Evolutionary conservation across 2,797 vertebrate genomes (phyloP), one percentile per base, ranked within the genome.

Genomic region (Sebastes flavidus): DNA sequence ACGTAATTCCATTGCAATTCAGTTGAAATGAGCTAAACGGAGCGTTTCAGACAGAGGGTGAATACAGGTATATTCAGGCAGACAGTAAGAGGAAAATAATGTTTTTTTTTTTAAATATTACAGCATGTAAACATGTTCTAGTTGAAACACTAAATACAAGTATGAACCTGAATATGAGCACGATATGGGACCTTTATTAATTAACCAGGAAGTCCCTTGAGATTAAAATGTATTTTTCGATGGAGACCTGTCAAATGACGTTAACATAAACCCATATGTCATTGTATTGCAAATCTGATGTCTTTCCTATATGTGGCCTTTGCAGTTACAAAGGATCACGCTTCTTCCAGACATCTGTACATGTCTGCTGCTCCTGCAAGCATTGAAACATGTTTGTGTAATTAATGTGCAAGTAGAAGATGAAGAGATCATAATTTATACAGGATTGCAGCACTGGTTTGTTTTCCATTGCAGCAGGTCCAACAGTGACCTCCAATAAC

Each of bases 401-500:
- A 62, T 6, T 14, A 8, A 58, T 58, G 2, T 7, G 2, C 34
- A 55, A 27, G 9, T 5, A 24, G 25, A 46, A 32, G 16, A 13
- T 27, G 5, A 34, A 7, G 3, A 27, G 29, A 20, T 65, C 2
- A 49, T 4, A 20, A n/a, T 0, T 22, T 20, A 36, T 36, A 8
- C n/a, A 55, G 11, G 11, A 13, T 0, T 13, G 65, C 11, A 16
- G 13, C 36, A 11, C 36, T 65, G 62, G 10, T 36, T 52, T 60
- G 52, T 54, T 22, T 49, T 14, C 8, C 24, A 30, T 2, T 6
- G 5, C 66, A 60, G 27, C 65, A 61, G 62, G 20, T 42, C 12
- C 18, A 38, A 0, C 42, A 3, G 20, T 84, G 88, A 10, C 87
- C 81, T 5, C 14, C 52, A 79, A 29, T 90, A 85, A 90, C 85